These are phyloP conservation scores for Calyptommatus sinebrachiatus DNA, from an alignment of 2,113 vertebrate genomes.

Conservation along the genomic window DNA sequence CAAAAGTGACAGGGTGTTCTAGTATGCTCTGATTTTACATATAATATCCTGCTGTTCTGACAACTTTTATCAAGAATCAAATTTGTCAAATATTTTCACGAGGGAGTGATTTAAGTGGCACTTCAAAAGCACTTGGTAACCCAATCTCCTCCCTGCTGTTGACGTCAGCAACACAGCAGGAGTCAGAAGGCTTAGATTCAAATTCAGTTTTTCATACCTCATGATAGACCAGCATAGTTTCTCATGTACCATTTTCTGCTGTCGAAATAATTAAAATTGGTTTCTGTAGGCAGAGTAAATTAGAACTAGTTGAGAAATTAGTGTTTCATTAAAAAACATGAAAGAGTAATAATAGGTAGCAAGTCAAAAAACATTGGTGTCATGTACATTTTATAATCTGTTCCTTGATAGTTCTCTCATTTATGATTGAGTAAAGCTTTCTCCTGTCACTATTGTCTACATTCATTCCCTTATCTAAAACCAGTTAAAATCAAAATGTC, in stretches of 20 bases:
- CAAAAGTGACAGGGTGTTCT: constrained; percentile 21
- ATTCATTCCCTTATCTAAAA: not conserved
- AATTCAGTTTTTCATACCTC: constrained; percentile 15
- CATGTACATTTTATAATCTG: not conserved
- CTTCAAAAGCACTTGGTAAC: constrained; percentile 37
- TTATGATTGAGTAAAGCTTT: not conserved
- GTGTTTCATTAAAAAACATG: not conserved
- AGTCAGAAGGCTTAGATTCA: not conserved
- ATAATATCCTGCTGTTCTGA: constrained; percentile 16
- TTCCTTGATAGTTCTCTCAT: not conserved
- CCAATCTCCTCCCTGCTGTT: constrained; percentile 10
- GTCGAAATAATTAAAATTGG: not conserved
- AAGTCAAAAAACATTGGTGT: not conserved
- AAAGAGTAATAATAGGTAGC: not conserved
- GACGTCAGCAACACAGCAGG: accelerated
- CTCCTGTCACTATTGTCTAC: not conserved
- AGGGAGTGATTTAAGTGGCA: constrained; percentile 32
- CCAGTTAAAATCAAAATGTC: not conserved
- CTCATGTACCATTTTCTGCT: not conserved
- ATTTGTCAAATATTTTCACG: constrained; percentile 47
- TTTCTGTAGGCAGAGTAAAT: not conserved
- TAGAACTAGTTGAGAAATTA: not conserved
- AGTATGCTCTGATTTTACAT: constrained; percentile 38
- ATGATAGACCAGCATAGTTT: not conserved
- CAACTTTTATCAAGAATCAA: constrained; percentile 21